Evolutionary conservation across 2,797 vertebrate genomes (phyloP), one percentile per base, ranked within the genome.

Genomic region (Glyptemys insculpta): DNA sequence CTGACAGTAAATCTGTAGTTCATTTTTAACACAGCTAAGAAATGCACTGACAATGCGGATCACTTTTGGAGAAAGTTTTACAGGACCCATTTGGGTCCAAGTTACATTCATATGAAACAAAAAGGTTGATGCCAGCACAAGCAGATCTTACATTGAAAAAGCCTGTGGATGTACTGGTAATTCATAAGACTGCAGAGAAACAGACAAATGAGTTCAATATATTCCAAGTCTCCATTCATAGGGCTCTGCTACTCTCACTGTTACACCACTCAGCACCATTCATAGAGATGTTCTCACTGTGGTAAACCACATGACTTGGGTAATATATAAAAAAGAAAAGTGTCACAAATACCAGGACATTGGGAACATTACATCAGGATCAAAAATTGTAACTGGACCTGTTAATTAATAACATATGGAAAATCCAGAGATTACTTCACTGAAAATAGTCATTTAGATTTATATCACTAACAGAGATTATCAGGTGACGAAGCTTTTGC

Each of bases 1-100:
- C 56, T 88, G 78, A 59, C 31, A 41, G 56, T 34, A 68, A 53
- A 76, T 83, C 86, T 53, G 94, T 81, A 31, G 5, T 86, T 62
- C 59, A 62, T 62, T 62, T 34, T 62, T 62, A 62, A 27, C 27
- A 57, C 25, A 29, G 27, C 56, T 29, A 29, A 57, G 56, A 29
- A 57, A 57, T 57, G 29, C 29, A 14, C 59, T 34, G 57, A 14
- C 27, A 62, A 62, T 34, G 12, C 59, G 7, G 6, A 34, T 62
- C 31, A 62, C 29, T 62, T 34, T 34, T 62, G 31, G 59, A 31
- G 29, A 62, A 62, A 31, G 14, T 34, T 62, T 62, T 62, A 62
- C 59, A 62, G 59, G 31, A 34, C 12, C 11, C 12, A 34, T 62
- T 31, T 62, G 31, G 3, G 31, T 62, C 14, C 59, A 62, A 62